Base-by-base conservation (phyloP, 1,140 invertebrate genomes). In the Nylanderia fulva region DNA sequence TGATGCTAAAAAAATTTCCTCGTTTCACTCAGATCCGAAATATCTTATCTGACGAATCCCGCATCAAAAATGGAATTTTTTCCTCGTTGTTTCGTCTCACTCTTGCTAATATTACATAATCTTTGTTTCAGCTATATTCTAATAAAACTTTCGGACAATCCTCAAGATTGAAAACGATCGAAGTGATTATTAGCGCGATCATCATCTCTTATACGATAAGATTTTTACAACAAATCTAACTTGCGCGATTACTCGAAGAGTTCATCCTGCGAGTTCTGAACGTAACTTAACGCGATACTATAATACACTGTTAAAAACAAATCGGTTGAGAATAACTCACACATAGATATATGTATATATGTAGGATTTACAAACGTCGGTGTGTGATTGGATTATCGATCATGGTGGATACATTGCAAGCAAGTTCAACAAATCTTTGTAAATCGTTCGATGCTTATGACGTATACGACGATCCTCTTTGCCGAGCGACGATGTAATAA, bases 171-270 rank as follows among this genome's bases (percentile, higher is more conserved):
- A 42, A 48, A 33, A 27, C 24, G 61, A 54, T 64, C 39, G 6
- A 24, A 79, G 33, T n/a, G 21, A 39, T 79, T 79, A 79, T 39
- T 52, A 39, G 33, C 74, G 52, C 45, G 15, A 39, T 64, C 58
- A 24, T n/a, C 29, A 33, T 52, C 18, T 54, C n/a, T n/a, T n/a
- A n/a, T 68, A 79, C 8, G 2, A 27, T 42, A 68, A 48, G 2
- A 56, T n/a, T 56, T 79, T 79, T 56, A 56, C 21, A 48, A 52
- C 39, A 39, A n/a, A 68, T 68, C 45, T 56, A 79, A 54, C 24
- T 79, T 66, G 21, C 45, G 15, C 45, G 21, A 61, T 13, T 15
- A 3, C 45, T 48, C 15, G 52, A 54, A 52, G n/a, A 18, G 15
- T 8, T 15, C n/a, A n/a, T n/a, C 29, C 5, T 13, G 75, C 13